Conservation (phyloP, 2,113 vertebrate genomes). For the Scolopax mira region DNA sequence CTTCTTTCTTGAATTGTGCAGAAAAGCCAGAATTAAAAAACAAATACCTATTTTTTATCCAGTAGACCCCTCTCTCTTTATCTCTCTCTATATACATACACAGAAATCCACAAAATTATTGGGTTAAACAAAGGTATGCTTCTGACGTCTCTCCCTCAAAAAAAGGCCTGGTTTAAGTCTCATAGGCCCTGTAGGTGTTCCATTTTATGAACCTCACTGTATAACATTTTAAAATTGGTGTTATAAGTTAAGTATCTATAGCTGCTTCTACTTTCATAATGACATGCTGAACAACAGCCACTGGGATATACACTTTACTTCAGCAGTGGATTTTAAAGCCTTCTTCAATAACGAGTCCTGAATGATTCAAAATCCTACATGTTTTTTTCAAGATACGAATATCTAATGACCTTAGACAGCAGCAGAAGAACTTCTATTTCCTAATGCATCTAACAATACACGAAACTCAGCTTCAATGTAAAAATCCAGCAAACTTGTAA, state of each 20-base stretch:
- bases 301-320: neutral
- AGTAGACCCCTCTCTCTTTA: neutral
- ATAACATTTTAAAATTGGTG: neutral
- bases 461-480: neutral
- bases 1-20: neutral
- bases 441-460: neutral
- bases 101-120: neutral
- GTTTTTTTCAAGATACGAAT: constrained; percentile 29
- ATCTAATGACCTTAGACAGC: neutral
- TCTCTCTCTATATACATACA: neutral
- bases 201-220: neutral
- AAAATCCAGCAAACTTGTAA: neutral
- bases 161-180: neutral
- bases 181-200: neutral
- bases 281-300: neutral
- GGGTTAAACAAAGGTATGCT: neutral
- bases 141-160: neutral
- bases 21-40: neutral
- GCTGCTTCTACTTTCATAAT: neutral
- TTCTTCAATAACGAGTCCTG: neutral
- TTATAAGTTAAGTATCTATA: neutral
- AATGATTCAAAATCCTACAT: constrained; percentile 15
- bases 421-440: neutral
- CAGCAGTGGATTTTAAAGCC: neutral
- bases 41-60: neutral